Base-by-base conservation (phyloP, 2,888 invertebrate genomes). In the Catocala fraxini region DNA sequence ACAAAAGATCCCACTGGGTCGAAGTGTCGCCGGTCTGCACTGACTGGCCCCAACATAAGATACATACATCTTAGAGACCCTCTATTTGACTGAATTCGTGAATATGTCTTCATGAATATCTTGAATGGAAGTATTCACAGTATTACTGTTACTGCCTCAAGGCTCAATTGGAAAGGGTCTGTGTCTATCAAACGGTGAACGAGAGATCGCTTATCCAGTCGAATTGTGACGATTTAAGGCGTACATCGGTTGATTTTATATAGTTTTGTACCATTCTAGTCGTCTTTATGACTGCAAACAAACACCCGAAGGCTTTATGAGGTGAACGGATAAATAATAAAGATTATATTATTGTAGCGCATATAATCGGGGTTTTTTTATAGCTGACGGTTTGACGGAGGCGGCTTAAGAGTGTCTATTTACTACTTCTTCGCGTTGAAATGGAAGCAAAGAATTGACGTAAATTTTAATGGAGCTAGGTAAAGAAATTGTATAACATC, bases 191-290 rank as follows among this genome's bases (percentile, higher is more conserved):
- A 66, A 58, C 33, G 55, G 12, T 41, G 48, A n/a, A 47, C 4
- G 61, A 55, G 13, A 52, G 55, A 67, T 58, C 51, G 48, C 33
- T 64, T 77, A 74, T 73, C 63, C 55, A 5, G 25, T 42, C 41
- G 57, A 70, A 63, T 58, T 59, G 77, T 65, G 59, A 59, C 65
- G 43, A 60, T 56, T 65, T 12, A 48, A 46, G 46, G 34, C 33
- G 49, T 55, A 34, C 54, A 63, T 61, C 63, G 60, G 56, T 61
- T 59, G 49, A 65, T 70, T 59, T 1, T 39, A 52, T 48, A 69
- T 49, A 46, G 35, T 56, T 49, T 59, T 49, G 61, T 42, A 49
- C 57, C 61, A 64, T 69, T 64, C 7, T n/a, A 35, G 12, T 52
- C 52, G 12, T 68, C 33, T 68, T 72, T 75, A 68, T 12, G 7